phyloP scores from a whole-genome alignment of 2,113 vertebrate genomes.

The Stegastes partitus region DNA sequence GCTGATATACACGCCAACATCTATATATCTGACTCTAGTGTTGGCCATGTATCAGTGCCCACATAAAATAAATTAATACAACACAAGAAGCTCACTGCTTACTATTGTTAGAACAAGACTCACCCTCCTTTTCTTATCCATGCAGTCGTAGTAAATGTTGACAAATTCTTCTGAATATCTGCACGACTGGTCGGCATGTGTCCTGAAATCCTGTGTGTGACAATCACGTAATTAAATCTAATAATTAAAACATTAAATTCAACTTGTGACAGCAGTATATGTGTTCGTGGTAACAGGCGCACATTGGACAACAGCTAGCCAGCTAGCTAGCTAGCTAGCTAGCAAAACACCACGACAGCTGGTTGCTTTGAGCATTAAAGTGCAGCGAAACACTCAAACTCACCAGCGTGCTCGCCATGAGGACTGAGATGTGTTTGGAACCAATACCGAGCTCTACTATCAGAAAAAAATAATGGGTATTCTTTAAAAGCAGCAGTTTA shows the following conservation, averaged over 20 bases:
- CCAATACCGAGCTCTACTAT: not conserved
- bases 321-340: not conserved
- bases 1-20: no score
- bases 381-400: slow-evolving; percentile 12
- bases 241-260: not conserved
- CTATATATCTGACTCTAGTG: no score
- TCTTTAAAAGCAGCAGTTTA: not conserved
- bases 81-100: no score
- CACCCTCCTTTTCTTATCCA: slow-evolving; percentile 97
- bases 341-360: not conserved
- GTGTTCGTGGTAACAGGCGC: not conserved
- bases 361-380: not conserved
- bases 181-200: slow-evolving; percentile 94
- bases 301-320: not conserved
- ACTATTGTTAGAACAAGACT: not conserved
- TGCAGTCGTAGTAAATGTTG: slow-evolving; percentile 96
- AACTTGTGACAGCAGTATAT: not conserved
- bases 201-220: slow-evolving; percentile 90
- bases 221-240: not conserved
- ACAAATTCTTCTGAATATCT: slow-evolving; percentile 97
- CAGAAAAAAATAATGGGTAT: accelerated
- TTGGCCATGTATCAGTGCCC: not conserved
- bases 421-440: accelerated
- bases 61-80: not conserved
- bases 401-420: slow-evolving; percentile 72